Evolutionary conservation across 2,797 vertebrate genomes (phyloP), one percentile per base, ranked within the genome.

Genomic region (Arrhamphus sclerolepis): DNA sequence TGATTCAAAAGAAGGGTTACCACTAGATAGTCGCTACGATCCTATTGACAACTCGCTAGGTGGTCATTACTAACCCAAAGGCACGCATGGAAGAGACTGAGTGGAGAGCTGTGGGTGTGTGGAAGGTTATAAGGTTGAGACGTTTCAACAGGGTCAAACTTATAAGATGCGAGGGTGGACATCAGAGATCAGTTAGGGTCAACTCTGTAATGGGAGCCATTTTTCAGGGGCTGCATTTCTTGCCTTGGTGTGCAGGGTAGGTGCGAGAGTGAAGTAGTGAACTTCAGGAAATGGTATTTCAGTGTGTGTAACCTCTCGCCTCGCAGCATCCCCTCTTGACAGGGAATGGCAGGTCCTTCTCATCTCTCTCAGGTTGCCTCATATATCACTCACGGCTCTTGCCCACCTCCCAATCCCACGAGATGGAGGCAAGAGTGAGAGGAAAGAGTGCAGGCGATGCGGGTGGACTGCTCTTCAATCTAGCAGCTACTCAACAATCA

Each of bases 311-410:
- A 86, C 89, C 85, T 84, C 78, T 89, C 51, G 51, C 69, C 85
- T 83, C 2, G 40, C 70, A 17, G 40, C 57, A 42, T 75, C 68
- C 53, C 75, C 71, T 73, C 74, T 71, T 84, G 86, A 85, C 83
- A 78, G 81, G 40, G 60, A 85, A 75, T 87, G 84, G 85, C 85
- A 89, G 87, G 68, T 78, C 82, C 87, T 86, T 80, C 80, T 89
- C 88, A 86, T 91, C 82, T 82, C 75, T 82, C 80, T 86, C 79
- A 19, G 62, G 28, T 77, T 48, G 60, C 56, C 73, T 85, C 81
- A 29, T 90, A 87, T 75, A 90, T 90, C 90, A 90, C 69, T 78
- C 80, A 42, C 47, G 18, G 47, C 78, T 63, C 72, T 52, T 38
- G 70, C 72, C 81, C 76, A 66, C 57, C 62, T 69, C 66, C 74